Base-by-base conservation (phyloP, 2,888 invertebrate species). In the Agrilus biguttatus region DNA sequence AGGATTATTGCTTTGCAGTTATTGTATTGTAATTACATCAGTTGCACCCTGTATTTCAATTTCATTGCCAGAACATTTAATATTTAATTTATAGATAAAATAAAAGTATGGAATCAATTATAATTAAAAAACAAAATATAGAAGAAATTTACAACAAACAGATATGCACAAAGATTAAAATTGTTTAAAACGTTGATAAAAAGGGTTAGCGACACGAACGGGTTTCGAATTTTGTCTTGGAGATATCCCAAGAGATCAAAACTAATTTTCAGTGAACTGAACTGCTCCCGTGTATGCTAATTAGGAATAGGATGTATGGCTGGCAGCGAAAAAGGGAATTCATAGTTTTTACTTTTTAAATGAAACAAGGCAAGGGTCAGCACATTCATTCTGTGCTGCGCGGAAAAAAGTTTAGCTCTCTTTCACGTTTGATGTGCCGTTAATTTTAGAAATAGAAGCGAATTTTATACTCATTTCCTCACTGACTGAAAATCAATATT, bases 291-390 rank as follows among this genome's bases (percentile, higher is more conserved):
- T 56, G 56, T 58, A 62, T 63, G 62, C 62, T 65, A 63, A 65
- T 64, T 65, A 64, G 62, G 59, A 60, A 60, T 61, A 61, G 62
- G 63, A 64, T 62, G 63, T 60, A 62, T 61, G 61, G 60, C 55
- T 60, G 61, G 56, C 48, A 53, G 53, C 58, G 61, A 60, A 52
- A 61, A 65, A 63, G 63, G 63, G 63, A 63, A 63, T 63, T 64
- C 62, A 62, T 58, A 55, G 60, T 58, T 59, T 61, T 63, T 62
- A 60, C 55, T 55, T 60, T 60, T 56, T 56, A 60, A 60, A 59
- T 61, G 60, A 61, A 63, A 62, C 61, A 62, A 61, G 62, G 60
- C 63, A 65, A 65, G 65, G 65, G 65, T 65, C 65, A 65, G 63
- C 53, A 57, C 53, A 57, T 59, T 55, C 55, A 57, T 54, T 57